Percentiles rank a stretch among this genome's conserved stretches.
These are phyloP conservation scores for Ornithoptera priamus DNA, from an alignment of 2,888 invertebrate genomes.

Conservation along the genomic window DNA sequence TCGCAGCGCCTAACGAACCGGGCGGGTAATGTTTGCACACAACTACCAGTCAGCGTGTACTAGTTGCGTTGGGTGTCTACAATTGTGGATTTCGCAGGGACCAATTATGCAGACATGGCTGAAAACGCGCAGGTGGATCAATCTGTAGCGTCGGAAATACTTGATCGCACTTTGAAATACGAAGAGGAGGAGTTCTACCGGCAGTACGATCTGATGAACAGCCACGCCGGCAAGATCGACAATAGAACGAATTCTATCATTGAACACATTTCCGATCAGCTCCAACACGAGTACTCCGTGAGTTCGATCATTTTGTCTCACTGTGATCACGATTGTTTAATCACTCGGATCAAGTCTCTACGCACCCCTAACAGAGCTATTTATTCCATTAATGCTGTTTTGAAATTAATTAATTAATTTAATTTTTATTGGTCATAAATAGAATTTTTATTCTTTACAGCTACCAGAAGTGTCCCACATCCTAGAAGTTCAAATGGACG, in stretches of 20 bases:
- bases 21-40: no score
- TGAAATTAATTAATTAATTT: no score
- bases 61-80: no score
- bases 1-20: no score
- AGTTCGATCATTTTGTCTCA: slow-evolving; percentile 33
- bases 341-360: no score
- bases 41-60: no score
- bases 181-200: slow-evolving; percentile 59
- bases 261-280: slow-evolving; percentile 60
- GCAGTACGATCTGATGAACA: slow-evolving; percentile 55
- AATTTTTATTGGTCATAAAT: background rate
- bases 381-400: no score
- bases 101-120: slow-evolving; percentile 48
- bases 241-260: slow-evolving; percentile 69
- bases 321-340: no score
- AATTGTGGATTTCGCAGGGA: slow-evolving; percentile 43
- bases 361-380: no score
- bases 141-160: slow-evolving; percentile 61
- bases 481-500: slow-evolving; percentile 62
- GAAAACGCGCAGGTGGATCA: slow-evolving; percentile 63
- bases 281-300: slow-evolving; percentile 59
- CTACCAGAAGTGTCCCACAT: slow-evolving; percentile 68
- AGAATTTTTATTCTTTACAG: slow-evolving; percentile 39
- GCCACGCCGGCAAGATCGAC: slow-evolving; percentile 63
- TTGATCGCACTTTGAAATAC: slow-evolving; percentile 56